Conservation (phyloP, 1,140 invertebrate genomes). For the Leguminivora glycinivorella region DNA sequence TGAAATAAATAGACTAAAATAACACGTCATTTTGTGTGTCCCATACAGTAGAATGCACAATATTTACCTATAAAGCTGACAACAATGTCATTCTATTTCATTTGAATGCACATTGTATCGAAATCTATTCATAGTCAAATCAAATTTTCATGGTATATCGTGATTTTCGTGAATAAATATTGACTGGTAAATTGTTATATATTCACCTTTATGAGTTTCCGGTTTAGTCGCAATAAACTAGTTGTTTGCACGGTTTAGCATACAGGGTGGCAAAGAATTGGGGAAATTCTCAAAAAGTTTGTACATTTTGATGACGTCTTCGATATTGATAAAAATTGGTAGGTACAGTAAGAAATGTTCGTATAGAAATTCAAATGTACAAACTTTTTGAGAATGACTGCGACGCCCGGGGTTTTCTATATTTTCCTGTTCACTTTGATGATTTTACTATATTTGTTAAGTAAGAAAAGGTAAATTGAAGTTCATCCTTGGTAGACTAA, state of each 20-base stretch:
- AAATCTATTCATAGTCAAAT: background rate
- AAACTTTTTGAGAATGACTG: too few relatives aligned
- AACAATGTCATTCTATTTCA: slow-evolving; percentile 1
- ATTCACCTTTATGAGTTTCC: background rate
- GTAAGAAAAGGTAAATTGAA: too few relatives aligned
- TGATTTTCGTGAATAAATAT: background rate
- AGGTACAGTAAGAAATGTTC: too few relatives aligned
- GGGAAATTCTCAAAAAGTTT: background rate
- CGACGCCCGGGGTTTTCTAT: too few relatives aligned
- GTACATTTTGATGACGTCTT: too few relatives aligned
- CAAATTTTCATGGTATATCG: background rate
- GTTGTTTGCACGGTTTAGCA: background rate
- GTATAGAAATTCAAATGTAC: too few relatives aligned
- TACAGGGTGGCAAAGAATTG: background rate
- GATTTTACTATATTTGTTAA: too few relatives aligned
- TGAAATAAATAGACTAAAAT: too few relatives aligned
- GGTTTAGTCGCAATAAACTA: background rate
- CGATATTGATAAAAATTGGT: too few relatives aligned
- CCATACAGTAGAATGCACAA: background rate
- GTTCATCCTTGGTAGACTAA: too few relatives aligned
- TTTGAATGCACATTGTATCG: background rate
- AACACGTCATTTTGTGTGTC: background rate
- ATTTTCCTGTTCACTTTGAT: too few relatives aligned
- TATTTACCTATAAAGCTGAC: background rate
- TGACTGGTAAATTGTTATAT: slow-evolving; percentile 8